These are phyloP conservation scores for Piprites chloris DNA, from an alignment of 2,113 vertebrate genomes.

Conservation along the genomic window DNA sequence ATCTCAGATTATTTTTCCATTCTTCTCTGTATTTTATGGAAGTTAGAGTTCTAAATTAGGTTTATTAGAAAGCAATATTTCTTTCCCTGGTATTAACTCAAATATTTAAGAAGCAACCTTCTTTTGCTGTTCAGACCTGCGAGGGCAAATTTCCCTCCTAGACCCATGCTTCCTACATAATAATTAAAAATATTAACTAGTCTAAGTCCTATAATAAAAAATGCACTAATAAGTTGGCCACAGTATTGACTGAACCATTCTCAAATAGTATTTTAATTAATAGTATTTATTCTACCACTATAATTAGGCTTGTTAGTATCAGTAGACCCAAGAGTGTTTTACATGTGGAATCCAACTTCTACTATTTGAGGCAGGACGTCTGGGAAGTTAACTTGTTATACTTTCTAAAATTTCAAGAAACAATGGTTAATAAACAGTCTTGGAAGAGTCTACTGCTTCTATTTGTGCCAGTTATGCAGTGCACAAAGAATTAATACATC, in stretches of 20 bases:
- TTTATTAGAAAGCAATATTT: background rate
- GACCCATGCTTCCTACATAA: background rate
- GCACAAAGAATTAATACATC: background rate
- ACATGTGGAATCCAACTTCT: background rate
- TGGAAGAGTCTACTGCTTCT: background rate
- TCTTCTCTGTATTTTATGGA: background rate
- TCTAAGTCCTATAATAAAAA: background rate
- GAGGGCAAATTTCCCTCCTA: background rate
- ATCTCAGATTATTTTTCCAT: background rate
- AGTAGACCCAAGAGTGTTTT: background rate
- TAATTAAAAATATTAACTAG: background rate
- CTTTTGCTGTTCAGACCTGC: background rate
- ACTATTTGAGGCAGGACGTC: background rate
- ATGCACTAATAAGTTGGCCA: background rate
- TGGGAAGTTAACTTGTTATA: background rate
- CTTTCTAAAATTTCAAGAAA: background rate
- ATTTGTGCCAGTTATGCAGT: background rate
- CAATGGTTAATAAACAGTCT: background rate
- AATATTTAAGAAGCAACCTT: background rate
- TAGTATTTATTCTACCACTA: background rate
- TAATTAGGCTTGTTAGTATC: background rate
- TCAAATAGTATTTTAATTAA: background rate
- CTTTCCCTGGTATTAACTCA: background rate
- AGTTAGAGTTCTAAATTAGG: background rate
- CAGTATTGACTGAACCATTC: background rate